Conservation (phyloP, 2,797 vertebrate species). For the Diceros bicornis region DNA sequence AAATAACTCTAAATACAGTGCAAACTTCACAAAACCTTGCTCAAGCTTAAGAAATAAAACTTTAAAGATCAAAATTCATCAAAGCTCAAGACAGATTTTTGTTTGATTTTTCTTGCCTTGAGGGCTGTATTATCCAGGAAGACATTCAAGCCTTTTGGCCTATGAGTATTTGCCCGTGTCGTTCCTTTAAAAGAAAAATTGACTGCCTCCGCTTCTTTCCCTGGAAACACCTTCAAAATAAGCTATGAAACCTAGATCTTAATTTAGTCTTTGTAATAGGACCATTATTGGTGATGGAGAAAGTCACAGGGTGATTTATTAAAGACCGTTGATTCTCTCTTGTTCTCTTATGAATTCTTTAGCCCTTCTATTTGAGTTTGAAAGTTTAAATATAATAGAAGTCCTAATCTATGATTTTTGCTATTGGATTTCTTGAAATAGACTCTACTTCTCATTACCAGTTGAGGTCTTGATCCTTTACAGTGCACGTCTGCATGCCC, state of each 20-base stretch:
- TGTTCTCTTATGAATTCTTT: slow-evolving; percentile 54
- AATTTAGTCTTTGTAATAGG: slow-evolving; percentile 51
- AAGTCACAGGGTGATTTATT: slow-evolving; percentile 59
- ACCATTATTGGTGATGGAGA: background rate
- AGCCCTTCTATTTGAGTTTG: background rate
- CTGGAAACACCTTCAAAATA: slow-evolving; percentile 41
- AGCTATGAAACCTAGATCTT: background rate
- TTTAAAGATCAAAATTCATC: background rate
- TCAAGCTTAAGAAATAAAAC: slow-evolving; percentile 30
- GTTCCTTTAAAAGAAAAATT: slow-evolving; percentile 49
- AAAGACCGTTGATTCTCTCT: background rate
- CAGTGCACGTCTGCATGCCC: slow-evolving; percentile 2
- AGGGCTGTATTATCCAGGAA: slow-evolving; percentile 24
- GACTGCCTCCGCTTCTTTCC: background rate
- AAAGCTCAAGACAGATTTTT: slow-evolving; percentile 21
- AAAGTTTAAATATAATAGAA: slow-evolving; percentile 60
- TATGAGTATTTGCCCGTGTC: background rate
- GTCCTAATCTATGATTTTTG: slow-evolving; percentile 43
- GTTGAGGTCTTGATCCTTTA: slow-evolving; percentile 55
- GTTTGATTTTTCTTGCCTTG: slow-evolving; percentile 44
- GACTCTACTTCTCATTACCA: slow-evolving; percentile 55
- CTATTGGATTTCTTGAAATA: slow-evolving; percentile 55
- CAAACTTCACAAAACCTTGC: background rate
- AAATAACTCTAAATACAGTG: background rate
- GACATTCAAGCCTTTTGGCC: background rate